These are phyloP conservation scores for Acinonyx jubatus DNA, from an alignment of 2,113 vertebrate species.

Conservation along the genomic window DNA sequence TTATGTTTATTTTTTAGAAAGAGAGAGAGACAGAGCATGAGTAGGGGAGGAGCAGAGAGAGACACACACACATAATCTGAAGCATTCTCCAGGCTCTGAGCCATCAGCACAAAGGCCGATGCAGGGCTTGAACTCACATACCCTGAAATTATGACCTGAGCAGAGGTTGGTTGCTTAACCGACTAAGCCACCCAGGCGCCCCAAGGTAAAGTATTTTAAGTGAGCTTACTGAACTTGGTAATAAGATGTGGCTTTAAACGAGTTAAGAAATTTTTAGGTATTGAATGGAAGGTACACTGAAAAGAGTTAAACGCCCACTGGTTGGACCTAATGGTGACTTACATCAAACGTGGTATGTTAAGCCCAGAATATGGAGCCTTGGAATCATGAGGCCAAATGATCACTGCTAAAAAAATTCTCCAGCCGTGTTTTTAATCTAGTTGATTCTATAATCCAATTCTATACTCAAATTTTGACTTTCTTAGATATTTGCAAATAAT, in stretches of 20 bases:
- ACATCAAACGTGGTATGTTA: neutral
- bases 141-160: too few species aligned
- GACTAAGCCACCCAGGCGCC: too few species aligned
- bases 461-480: neutral
- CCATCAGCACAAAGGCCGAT: too few species aligned
- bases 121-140: too few species aligned
- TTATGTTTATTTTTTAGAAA: too few species aligned
- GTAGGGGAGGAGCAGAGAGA: too few species aligned
- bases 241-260: neutral
- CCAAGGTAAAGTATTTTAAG: neutral
- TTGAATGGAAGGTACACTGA: neutral
- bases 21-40: too few species aligned
- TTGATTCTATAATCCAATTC: neutral
- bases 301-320: neutral
- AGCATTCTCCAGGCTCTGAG: too few species aligned
- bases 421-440: neutral
- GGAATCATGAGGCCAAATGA: neutral
- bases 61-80: too few species aligned
- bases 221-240: neutral
- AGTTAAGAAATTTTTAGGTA: neutral
- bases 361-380: neutral
- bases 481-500: neutral
- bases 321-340: neutral
- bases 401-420: neutral
- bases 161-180: too few species aligned